Conservation (phyloP, 2,888 invertebrate genomes). For the Aphodius sticticus region DNA sequence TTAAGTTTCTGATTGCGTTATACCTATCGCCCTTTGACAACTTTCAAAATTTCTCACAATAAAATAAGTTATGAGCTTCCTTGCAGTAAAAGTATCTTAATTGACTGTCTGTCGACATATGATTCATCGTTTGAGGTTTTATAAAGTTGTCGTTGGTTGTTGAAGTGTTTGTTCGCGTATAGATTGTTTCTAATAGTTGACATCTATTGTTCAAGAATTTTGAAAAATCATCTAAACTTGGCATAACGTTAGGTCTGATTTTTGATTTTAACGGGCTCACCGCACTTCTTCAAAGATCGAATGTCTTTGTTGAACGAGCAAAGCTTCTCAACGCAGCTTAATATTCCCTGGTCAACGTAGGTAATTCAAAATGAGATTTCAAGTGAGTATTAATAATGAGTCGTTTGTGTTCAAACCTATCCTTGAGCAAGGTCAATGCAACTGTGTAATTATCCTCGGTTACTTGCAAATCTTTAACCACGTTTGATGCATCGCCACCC, state of each 20-base stretch:
- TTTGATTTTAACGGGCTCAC: slow-evolving; percentile 5
- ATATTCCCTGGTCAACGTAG: too few relatives aligned
- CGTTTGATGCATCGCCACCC: too few relatives aligned
- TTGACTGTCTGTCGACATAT: background rate
- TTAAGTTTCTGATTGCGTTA: background rate
- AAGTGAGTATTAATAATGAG: too few relatives aligned
- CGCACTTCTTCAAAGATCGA: too few relatives aligned
- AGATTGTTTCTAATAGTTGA: slow-evolving; percentile 21
- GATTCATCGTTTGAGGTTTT: background rate
- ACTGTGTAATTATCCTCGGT: too few relatives aligned
- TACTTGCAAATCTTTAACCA: too few relatives aligned
- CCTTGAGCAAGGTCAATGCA: too few relatives aligned
- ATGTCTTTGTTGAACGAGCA: too few relatives aligned
- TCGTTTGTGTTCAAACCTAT: too few relatives aligned
- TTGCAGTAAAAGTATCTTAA: background rate
- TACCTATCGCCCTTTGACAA: background rate
- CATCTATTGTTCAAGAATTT: slow-evolving; percentile 30
- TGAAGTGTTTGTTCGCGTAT: background rate
- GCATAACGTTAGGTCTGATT: background rate
- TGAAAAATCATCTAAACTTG: slow-evolving; percentile 14
- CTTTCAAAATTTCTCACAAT: background rate
- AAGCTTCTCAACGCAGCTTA: too few relatives aligned
- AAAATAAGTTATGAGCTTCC: background rate
- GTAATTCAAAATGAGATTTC: too few relatives aligned
- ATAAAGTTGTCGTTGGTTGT: background rate